Percentiles rank a stretch among this genome's conserved stretches.
Evolutionary conservation across 2,888 invertebrate species (phyloP).

Genomic region (Euproctis similis): DNA sequence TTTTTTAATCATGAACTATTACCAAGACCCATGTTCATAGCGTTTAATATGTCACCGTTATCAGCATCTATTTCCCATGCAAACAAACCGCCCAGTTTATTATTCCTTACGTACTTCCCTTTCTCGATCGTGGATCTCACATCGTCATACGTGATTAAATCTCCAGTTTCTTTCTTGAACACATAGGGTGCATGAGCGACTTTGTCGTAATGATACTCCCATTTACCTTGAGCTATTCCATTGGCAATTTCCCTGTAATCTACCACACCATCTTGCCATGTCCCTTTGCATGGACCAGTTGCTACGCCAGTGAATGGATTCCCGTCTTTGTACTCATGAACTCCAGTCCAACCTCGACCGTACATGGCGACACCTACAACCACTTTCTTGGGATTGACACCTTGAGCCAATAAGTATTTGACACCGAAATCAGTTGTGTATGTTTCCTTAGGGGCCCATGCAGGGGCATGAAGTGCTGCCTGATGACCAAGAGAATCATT

Average conservation of each 20-base stretch:
- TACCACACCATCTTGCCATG: conserved; percentile 69
- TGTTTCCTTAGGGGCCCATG: conserved; percentile 61
- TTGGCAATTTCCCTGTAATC: conserved; percentile 65
- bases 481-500: conserved; percentile 66
- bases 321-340: conserved; percentile 45
- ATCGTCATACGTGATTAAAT: conserved; percentile 63
- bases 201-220: conserved; percentile 65
- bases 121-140: conserved; percentile 64
- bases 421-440: conserved; percentile 70
- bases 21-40: conserved; percentile 67
- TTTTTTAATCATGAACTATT: conserved; percentile 51
- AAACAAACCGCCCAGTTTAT: conserved; percentile 63
- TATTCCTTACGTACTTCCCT: conserved; percentile 65
- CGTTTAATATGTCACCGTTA: conserved; percentile 64
- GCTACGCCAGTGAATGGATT: conserved; percentile 66
- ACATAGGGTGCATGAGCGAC: conserved; percentile 67
- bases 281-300: conserved; percentile 62
- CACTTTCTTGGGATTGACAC: conserved; percentile 62
- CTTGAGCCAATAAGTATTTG: conserved; percentile 60
- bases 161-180: conserved; percentile 59
- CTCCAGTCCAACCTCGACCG: conserved; percentile 68
- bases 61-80: conserved; percentile 71
- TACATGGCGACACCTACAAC: conserved; percentile 70
- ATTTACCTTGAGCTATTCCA: conserved; percentile 56
- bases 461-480: conserved; percentile 56